A percentile compares a stretch with the other conserved stretches of the same genome.
These are phyloP conservation scores for Horisme vitalbata DNA, from an alignment of 2,888 invertebrate genomes.

Conservation along the genomic window DNA sequence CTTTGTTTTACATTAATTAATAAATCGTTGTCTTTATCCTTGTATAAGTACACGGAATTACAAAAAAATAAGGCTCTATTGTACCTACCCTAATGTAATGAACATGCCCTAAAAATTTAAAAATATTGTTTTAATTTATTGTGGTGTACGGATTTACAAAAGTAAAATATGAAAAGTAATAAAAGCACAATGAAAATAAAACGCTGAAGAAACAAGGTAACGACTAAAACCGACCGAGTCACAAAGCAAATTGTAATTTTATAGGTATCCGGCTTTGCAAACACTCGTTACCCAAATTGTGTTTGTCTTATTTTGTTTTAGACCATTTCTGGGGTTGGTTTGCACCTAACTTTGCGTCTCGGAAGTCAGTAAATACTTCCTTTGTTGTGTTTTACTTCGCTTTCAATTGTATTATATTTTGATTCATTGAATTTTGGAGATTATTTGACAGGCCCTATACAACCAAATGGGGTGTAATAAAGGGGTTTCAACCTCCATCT, in stretches of 20 bases:
- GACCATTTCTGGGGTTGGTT: conserved; percentile 40
- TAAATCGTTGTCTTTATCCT: too few relatives aligned
- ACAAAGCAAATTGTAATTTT: conserved; percentile 57
- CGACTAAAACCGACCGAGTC: conserved; percentile 42
- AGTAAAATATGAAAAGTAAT: conserved; percentile 21
- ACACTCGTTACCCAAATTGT: conserved; percentile 65
- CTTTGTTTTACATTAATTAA: too few relatives aligned
- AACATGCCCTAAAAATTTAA: too few relatives aligned
- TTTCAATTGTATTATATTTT: background rate
- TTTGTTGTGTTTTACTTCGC: conserved; percentile 20
- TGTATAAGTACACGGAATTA: too few relatives aligned
- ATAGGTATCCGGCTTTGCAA: conserved; percentile 50
- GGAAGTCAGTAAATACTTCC: conserved; percentile 33
- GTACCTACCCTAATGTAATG: too few relatives aligned
- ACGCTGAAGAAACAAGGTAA: conserved; percentile 34
- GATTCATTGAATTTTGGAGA: background rate
- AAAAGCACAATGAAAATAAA: conserved; percentile 28
- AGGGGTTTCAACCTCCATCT: too few relatives aligned
- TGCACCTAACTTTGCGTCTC: conserved; percentile 35
- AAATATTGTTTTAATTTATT: background rate
- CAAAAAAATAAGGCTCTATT: too few relatives aligned
- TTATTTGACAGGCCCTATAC: too few relatives aligned
- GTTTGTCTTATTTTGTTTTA: conserved; percentile 56
- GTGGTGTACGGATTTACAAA: background rate
- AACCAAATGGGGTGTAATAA: too few relatives aligned